phyloP scores from a whole-genome alignment of 2,113 vertebrate genomes.

The Elephas maximus region DNA sequence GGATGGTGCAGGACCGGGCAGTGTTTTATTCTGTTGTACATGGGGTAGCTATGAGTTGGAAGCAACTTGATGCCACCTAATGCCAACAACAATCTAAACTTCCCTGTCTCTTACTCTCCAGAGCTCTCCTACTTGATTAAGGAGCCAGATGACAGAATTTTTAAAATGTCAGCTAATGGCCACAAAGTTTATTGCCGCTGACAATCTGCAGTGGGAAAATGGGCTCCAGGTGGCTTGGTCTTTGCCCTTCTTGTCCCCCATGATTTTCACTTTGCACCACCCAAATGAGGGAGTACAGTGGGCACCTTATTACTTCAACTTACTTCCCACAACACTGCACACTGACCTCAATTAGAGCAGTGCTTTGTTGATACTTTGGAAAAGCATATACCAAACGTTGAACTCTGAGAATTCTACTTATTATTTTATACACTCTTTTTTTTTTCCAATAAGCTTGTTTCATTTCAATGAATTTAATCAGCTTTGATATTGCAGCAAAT shows the following conservation, averaged over 20 bases:
- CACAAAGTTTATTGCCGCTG: not conserved
- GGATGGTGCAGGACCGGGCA: too few relatives aligned
- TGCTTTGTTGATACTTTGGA: not conserved
- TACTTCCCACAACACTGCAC: conserved; percentile 5
- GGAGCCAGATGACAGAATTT: not conserved
- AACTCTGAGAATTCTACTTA: conserved; percentile 33
- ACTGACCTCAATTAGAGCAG: not conserved
- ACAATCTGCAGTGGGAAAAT: not conserved
- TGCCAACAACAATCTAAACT: not conserved
- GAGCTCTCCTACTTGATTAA: not conserved
- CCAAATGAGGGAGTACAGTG: not conserved
- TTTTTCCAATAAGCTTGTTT: conserved; percentile 8
- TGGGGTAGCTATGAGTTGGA: too few relatives aligned
- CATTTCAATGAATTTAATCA: conserved; percentile 16
- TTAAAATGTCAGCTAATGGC: not conserved
- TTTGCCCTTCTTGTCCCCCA: not conserved
- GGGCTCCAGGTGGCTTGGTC: not conserved
- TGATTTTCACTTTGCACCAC: not conserved
- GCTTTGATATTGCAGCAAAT: conserved; percentile 21
- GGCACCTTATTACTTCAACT: not conserved
- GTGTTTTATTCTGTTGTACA: too few relatives aligned
- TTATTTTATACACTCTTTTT: not conserved
- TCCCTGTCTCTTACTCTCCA: not conserved
- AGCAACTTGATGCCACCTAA: too few relatives aligned
- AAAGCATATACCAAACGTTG: not conserved